Percentiles rank a stretch among this genome's conserved stretches.
These are phyloP conservation scores for Agonopterix arenella DNA, from an alignment of 2,888 invertebrate genomes.

Conservation along the genomic window DNA sequence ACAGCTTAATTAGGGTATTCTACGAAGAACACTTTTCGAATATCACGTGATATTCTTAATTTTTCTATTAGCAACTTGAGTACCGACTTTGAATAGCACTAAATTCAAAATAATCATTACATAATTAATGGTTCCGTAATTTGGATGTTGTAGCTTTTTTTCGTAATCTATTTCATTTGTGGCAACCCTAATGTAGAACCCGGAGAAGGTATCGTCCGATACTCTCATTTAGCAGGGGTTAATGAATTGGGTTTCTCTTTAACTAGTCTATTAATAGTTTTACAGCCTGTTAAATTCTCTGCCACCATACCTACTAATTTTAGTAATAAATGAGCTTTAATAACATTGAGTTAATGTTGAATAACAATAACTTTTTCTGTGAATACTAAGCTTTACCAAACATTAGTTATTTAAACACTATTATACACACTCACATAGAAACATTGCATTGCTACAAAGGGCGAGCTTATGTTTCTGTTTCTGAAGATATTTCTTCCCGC, in stretches of 20 bases:
- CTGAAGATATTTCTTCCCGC: background rate
- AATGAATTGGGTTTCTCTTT: constrained; percentile 5
- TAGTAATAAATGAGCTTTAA: background rate
- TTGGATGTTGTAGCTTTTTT: too few species aligned
- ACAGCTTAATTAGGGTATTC: too few species aligned
- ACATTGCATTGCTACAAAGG: background rate
- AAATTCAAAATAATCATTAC: too few species aligned
- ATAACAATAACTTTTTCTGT: background rate
- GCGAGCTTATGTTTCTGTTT: background rate
- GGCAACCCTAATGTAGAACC: constrained; percentile 1
- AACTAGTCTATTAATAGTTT: constrained; percentile 9
- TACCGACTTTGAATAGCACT: too few species aligned
- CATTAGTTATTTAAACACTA: background rate
- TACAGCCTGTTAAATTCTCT: constrained; percentile 1
- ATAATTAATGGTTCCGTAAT: too few species aligned
- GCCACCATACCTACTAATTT: background rate
- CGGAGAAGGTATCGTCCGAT: background rate
- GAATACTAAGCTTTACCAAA: background rate
- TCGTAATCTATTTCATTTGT: background rate
- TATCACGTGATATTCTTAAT: too few species aligned
- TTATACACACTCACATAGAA: background rate
- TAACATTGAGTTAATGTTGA: background rate
- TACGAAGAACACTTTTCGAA: too few species aligned
- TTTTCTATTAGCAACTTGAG: too few species aligned
- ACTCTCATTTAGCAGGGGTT: constrained; percentile 1